Evolutionary conservation across 2,797 vertebrate genomes (phyloP), one percentile per base, ranked within the genome.

Genomic region (Pachyuromys duprasi): DNA sequence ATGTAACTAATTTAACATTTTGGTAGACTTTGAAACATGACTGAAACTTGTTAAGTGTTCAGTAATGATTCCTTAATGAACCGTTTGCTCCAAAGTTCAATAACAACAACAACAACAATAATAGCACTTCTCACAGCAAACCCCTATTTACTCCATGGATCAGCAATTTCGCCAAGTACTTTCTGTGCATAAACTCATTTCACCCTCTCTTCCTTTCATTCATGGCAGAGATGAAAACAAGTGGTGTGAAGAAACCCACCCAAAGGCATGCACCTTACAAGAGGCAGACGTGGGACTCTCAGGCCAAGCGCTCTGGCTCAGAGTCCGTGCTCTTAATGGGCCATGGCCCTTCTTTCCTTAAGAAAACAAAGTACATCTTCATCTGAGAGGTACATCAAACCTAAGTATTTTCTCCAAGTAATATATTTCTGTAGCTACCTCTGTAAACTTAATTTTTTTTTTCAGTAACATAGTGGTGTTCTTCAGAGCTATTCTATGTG

Each of bases 1-100:
- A 87, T 84, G 31, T 70, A 60, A 89, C 86, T 84, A 90, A 79
- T 39, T 94, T 80, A 90, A 87, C 83, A 76, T 95, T 69, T 93
- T n/a, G 26, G 65, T 93, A 94, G 91, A 57, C 26, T 79, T 88
- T 92, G 75, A 92, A 86, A 96, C 78, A 22, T 53, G 39, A 18
- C 53, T 90, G 55, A 45, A 39, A 84, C 26, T 95, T 87, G 33
- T 11, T 53, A 91, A 45, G 81, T 67, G 22, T 72, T 96, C 89
- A 92, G 28, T 65, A 65, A 74, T 39, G n/a, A 86, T 84, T 76
- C 86, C 18, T 62, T 91, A 91, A 91, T 57, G 39, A 89, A 93
- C 7, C 49, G 4, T 86, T 63, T 31, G 8, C 49, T 78, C 24
- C 76, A 67, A 79, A 82, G 33, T 69, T 89, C 70, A 70, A 70